These are phyloP conservation scores for Mayetiola destructor DNA, from an alignment of 2,888 invertebrate genomes.

Conservation along the genomic window DNA sequence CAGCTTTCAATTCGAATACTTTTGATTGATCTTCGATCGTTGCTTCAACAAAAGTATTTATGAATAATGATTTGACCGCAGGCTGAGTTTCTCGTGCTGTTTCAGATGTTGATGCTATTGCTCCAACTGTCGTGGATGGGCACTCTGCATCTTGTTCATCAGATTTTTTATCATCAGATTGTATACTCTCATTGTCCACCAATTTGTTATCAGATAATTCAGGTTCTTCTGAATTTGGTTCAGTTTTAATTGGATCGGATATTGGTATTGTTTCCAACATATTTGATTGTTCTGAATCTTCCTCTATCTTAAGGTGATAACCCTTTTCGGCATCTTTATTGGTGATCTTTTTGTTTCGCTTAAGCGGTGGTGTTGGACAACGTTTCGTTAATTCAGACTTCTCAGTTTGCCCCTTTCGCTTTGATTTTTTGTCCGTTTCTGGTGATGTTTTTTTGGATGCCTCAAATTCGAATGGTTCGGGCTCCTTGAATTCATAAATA, in stretches of 20 bases:
- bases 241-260: not conserved
- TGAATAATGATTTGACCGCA: slow-evolving; percentile 1
- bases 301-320: no score
- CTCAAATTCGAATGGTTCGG: slow-evolving; percentile 76
- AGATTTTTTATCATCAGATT: slow-evolving; percentile 33
- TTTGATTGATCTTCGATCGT: not conserved
- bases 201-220: not conserved
- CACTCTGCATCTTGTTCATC: not conserved
- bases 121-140: not conserved
- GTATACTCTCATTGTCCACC: slow-evolving; percentile 34
- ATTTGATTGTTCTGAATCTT: not conserved
- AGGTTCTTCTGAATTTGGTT: slow-evolving; percentile 7
- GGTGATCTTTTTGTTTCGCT: slow-evolving; percentile 15
- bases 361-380: not conserved
- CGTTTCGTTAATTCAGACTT: not conserved
- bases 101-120: slow-evolving; percentile 4
- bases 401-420: slow-evolving; percentile 16
- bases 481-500: slow-evolving; percentile 79
- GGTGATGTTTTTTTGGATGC: slow-evolving; percentile 27
- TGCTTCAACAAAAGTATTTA: not conserved
- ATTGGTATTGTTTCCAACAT: slow-evolving; percentile 4
- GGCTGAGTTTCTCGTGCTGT: not conserved
- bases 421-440: slow-evolving; percentile 19
- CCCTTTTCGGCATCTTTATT: slow-evolving; percentile 11
- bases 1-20: not conserved